Percentiles rank a stretch among this genome's conserved stretches.
phyloP scores from a whole-genome alignment of 1,140 invertebrate species.

The Pteromalus puparum region DNA sequence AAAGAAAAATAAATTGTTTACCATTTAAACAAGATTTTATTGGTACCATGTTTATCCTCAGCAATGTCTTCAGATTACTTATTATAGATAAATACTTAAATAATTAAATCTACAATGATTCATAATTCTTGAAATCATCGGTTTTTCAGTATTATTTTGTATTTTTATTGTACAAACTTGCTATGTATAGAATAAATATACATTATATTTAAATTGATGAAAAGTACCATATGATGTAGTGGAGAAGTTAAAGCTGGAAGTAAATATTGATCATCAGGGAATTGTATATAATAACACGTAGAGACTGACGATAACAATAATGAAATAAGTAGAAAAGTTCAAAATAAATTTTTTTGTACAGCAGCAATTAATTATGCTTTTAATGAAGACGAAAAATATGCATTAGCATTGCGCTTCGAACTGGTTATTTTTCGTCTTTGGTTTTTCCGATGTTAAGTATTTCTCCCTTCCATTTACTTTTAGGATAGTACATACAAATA shows the following conservation, averaged over 20 bases:
- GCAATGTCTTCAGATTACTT: slow-evolving; percentile 24
- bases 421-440: slow-evolving; percentile 40
- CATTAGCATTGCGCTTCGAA: slow-evolving; percentile 30
- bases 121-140: slow-evolving; percentile 29
- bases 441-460: slow-evolving; percentile 40
- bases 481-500: slow-evolving; percentile 23
- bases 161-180: slow-evolving; percentile 33
- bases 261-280: slow-evolving; percentile 50
- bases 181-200: slow-evolving; percentile 33
- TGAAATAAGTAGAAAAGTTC: slow-evolving; percentile 49
- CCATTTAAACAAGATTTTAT: slow-evolving; percentile 57
- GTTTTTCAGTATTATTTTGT: slow-evolving; percentile 43
- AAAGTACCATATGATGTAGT: slow-evolving; percentile 33
- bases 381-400: slow-evolving; percentile 42
- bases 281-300: slow-evolving; percentile 51
- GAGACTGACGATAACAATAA: slow-evolving; percentile 53
- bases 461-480: slow-evolving; percentile 35
- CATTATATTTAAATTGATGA: slow-evolving; percentile 38
- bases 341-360: slow-evolving; percentile 50
- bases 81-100: slow-evolving; percentile 34
- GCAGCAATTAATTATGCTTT: slow-evolving; percentile 43
- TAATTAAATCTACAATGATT: slow-evolving; percentile 5
- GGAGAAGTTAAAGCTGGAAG: slow-evolving; percentile 38
- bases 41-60: slow-evolving; percentile 37
- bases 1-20: slow-evolving; percentile 65